Conservation (phyloP, 2,113 vertebrate genomes). For the Paracanthobrama guichenoti region DNA sequence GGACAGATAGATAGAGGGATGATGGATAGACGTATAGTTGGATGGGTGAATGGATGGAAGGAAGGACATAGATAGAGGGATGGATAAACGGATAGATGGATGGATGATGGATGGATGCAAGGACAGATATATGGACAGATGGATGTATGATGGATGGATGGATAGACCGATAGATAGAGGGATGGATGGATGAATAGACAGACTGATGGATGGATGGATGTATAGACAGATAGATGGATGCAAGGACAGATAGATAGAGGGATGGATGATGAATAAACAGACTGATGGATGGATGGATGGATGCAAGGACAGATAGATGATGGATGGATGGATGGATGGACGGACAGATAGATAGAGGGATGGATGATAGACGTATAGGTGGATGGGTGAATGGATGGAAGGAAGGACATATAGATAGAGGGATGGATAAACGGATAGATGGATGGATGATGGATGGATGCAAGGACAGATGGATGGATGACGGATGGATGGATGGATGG, state of each 20-base stretch:
- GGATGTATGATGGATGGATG: background rate
- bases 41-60: background rate
- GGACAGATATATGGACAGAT: background rate
- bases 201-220: background rate
- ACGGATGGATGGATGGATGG: too few relatives aligned
- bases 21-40: background rate
- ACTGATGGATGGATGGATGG: rapidly evolving
- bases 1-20: background rate
- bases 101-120: background rate
- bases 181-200: background rate
- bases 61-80: background rate
- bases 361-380: rapidly evolving
- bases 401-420: too few relatives aligned
- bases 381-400: rapidly evolving
- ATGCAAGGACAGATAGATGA: rapidly evolving
- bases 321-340: rapidly evolving
- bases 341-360: background rate
- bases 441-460: too few relatives aligned
- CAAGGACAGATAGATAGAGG: background rate
- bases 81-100: background rate
- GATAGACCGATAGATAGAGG: rapidly evolving
- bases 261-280: background rate
- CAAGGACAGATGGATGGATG: too few relatives aligned
- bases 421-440: rapidly evolving
- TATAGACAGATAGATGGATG: background rate